Conservation (phyloP, 1,140 invertebrate species). For the Arion vulgaris region DNA sequence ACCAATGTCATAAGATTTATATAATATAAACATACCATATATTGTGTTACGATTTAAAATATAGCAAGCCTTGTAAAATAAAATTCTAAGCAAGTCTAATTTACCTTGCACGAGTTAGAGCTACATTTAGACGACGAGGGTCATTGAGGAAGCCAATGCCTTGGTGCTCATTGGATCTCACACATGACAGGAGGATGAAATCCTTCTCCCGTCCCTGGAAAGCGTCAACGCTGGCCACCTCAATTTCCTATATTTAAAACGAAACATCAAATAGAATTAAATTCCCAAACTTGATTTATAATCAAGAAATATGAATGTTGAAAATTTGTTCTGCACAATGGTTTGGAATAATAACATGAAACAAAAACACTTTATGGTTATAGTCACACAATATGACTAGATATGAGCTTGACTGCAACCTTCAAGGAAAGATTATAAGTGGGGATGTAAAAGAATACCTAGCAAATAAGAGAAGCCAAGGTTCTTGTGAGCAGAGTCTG, state of each 20-base stretch:
- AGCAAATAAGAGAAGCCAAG: too few species aligned
- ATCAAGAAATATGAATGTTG: not conserved
- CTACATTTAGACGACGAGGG: slow-evolving; percentile 97
- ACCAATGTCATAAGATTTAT: too few species aligned
- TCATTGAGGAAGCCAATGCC: slow-evolving; percentile 97
- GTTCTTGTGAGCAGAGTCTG: too few species aligned
- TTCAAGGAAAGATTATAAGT: too few species aligned
- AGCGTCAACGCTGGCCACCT: slow-evolving; percentile 99
- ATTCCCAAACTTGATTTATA: not conserved
- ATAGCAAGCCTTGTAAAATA: too few species aligned
- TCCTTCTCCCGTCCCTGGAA: slow-evolving; percentile 98
- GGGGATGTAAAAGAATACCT: too few species aligned
- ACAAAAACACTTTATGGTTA: too few species aligned
- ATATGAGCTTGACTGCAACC: too few species aligned
- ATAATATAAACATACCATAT: too few species aligned
- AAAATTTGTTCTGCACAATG: not conserved
- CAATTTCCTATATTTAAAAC: slow-evolving; percentile 83
- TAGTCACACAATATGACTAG: too few species aligned
- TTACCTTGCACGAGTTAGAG: slow-evolving; percentile 94
- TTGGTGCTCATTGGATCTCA: slow-evolving; percentile 92
- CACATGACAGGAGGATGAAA: slow-evolving; percentile 93
- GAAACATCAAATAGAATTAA: not conserved
- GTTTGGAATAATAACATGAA: too few species aligned
- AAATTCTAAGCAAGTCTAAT: not conserved
- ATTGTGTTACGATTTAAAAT: too few species aligned